Evolutionary conservation across 2,113 vertebrate genomes (phyloP), one percentile per base, ranked within the genome.

Genomic region (Cephalopholis sonnerati): DNA sequence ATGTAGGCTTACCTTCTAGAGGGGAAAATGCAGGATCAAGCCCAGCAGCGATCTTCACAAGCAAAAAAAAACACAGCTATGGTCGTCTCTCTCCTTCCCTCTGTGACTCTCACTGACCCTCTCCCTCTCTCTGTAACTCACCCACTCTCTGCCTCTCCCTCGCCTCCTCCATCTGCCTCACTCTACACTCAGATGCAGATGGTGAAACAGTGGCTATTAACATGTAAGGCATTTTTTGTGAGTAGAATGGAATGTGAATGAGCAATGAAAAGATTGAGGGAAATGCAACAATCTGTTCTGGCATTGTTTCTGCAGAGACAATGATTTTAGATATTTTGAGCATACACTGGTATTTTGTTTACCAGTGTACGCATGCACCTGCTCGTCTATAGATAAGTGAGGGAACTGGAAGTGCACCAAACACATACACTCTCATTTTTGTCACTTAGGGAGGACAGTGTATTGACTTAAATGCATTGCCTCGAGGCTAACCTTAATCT

Each of bases 1-100:
- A 9, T 22, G 11, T 2, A 29, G 66, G 84, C 82, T 86, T 73
- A 92, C 91, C 82, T 79, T 57, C 2, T 3, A 55, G 12, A 15
- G 25, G 12, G 10, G 12, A 44, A 61, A 61, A 76, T 15, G 50
- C n/a, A 69, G 53, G 7, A 50, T 27, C 51, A 68, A 75, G 48
- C 46, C 46, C 13, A 51, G 39, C 58, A 73, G 71, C 58, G 66
- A 41, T 70, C 55, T 53, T 67, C 69, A 58, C 53, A 50, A 5
- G 58, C 64, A 81, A 25, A 44, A 36, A 57, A 36, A 67, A 53
- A n/a, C 20, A 63, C 22, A 22, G 70, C 57, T 48, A 64, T 76
- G 32, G 1, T 77, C 17, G 20, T 62, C 17, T 39, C 32, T 0
- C 41, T 78, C 73, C 39, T 57, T 70, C 51, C 15, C 63, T 69